Evolutionary conservation across 2,888 invertebrate species (phyloP), one percentile per base, ranked within the genome.

Genomic region (Bedellia somnulentella): DNA sequence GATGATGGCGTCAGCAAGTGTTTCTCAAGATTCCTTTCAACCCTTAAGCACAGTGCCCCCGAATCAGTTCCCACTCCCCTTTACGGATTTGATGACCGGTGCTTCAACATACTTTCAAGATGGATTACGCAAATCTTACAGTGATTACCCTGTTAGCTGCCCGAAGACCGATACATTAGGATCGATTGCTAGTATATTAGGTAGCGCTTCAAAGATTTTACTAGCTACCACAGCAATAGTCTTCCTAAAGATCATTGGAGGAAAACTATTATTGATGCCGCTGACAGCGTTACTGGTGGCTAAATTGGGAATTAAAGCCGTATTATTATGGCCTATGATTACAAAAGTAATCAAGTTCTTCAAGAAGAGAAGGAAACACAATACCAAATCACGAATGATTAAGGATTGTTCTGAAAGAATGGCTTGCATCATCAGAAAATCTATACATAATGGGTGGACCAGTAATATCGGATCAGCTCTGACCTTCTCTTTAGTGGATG

Each of bases 121-220:
- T 29, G 55, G 62, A 11, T 49, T 61, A 36, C 47, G 70, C 14
- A 75, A 73, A 43, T 50, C 57, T 3, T 75, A 67, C 35, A 52
- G 55, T 3, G 67, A 64, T 15, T 24, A 23, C 30, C 47, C 63
- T 4, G 49, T 58, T 21, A 58, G 67, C 27, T 71, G 70, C 36
- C 62, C 63, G 13, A 63, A 66, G 39, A 39, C 57, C 5, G 71
- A 75, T 37, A 52, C 57, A 2, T 49, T 71, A 14, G 56, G 66
- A 15, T 59, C 68, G 5, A 57, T 71, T 31, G 73, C 75, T 3
- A 71, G 59, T 40, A 45, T 71, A 31, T 40, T 75, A 29, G 62
- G 62, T 3, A 76, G 66, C 39, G 67, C 70, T 21, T 71, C 73
- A 4, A 77, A 77, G 45, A 73, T 76, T 31, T 58, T 76, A 61